Evolutionary conservation across 2,888 invertebrate genomes (phyloP).

Genomic region (Formica aserva): DNA sequence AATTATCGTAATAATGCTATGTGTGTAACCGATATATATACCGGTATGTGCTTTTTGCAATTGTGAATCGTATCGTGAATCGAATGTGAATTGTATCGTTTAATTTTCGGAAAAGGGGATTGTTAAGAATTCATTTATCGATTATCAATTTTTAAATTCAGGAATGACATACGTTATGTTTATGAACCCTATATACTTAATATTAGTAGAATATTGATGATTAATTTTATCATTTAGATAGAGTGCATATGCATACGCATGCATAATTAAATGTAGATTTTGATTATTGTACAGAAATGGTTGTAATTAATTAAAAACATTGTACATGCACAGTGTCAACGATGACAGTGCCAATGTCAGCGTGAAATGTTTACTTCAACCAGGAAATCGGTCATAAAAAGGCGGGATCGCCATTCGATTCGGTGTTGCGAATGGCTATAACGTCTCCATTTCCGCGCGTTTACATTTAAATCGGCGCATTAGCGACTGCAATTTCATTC

Average conservation of each 20-base stretch:
- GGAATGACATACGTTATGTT: neutral
- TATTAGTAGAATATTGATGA: neutral
- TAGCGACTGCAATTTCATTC: slow-evolving; percentile 79
- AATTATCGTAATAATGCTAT: neutral
- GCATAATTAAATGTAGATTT: neutral
- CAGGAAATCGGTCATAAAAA: slow-evolving; percentile 47
- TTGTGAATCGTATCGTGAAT: neutral
- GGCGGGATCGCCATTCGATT: slow-evolving; percentile 36
- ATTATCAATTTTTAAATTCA: neutral
- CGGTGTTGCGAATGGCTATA: slow-evolving; percentile 58
- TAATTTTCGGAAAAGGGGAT: neutral
- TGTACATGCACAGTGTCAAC: neutral
- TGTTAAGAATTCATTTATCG: neutral
- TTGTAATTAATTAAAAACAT: slow-evolving; percentile 21
- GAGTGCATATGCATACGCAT: neutral
- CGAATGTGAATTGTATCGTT: neutral
- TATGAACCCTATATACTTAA: neutral
- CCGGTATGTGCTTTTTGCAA: neutral
- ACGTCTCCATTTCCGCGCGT: slow-evolving; percentile 76
- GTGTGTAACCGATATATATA: neutral
- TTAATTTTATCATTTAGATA: slow-evolving; percentile 12
- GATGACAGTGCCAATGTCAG: slow-evolving; percentile 14
- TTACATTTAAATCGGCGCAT: slow-evolving; percentile 81
- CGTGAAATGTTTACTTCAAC: slow-evolving; percentile 33
- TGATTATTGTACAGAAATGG: neutral